Evolutionary conservation across 37 sponge, comb jelly and placozoan species (phyloP), one percentile per base, ranked within the genome.

Genomic region (Halichondria panicea): DNA sequence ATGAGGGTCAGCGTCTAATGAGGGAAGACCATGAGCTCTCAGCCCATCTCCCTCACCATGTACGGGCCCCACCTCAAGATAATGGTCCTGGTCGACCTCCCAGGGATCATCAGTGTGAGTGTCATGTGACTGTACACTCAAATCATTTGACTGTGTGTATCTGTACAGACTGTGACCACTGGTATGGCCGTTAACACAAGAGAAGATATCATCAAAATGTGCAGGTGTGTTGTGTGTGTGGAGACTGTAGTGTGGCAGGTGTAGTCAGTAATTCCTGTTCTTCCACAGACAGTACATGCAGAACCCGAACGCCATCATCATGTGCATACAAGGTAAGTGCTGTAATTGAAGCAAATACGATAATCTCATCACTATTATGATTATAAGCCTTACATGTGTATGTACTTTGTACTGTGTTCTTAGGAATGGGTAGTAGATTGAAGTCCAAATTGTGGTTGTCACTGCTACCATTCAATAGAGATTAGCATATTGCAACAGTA

Each of bases 241-340:
- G 32, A 70, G n/a, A n/a, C n/a, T 18, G 59, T 13, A 41, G 19
- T 45, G 27, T 24, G 7, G 8, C 27, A 70, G n/a, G 27, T 3
- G 28, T 27, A 22, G 8, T 59, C 9, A 8, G 7, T 9, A 37
- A 27, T n/a, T n/a, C n/a, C n/a, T n/a, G n/a, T n/a, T n/a, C 41
- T 36, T 33, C 24, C 52, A 27, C 57, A 72, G 73, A 37, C 77
- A 77, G 40, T 93, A 92, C 76, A 97, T 97, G 98, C 74, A 73
- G 62, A 97, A 97, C 63, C 98, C 98, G 24, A 97, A 97, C 57
- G 90, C 98, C 45, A 97, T 97, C 35, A 92, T 97, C 48, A 84
- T 97, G 85, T 97, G 98, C 58, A 86, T 97, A 31, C 98, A 97
- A 87, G 94, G 94, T 93, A 24, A 64, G 74, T 58, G n/a, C n/a